Evolutionary conservation across 2,113 vertebrate genomes (phyloP), one percentile per base, ranked within the genome.

Genomic region (Hippocampus guttulatus): DNA sequence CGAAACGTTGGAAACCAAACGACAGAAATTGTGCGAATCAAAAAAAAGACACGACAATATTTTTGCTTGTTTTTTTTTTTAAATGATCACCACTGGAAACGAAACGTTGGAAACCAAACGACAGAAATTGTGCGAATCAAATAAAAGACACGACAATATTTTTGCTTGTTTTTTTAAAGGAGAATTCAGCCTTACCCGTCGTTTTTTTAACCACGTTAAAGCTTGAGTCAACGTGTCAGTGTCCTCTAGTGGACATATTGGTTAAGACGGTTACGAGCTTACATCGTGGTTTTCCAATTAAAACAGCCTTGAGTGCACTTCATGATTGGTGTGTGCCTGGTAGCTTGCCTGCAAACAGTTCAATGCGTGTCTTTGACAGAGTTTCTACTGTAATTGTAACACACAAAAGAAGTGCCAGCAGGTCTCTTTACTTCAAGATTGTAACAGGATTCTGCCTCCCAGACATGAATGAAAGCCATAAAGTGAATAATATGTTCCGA

Each of bases 231-330:
- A 65, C 23, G 43, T 64, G 11, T 3, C 15, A 47, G 64, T 27
- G 64, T 27, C 64, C 64, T 65, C 64, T 65, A 65, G 64, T 65
- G 64, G 64, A 65, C 64, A 47, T 4, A 64, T n/a, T 45, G 40
- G 5, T 18, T 61, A 61, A 33, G 6, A 30, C 12, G 16, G 25
- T 27, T 60, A 60, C 8, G 4, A 20, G 2, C n/a, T 12, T 8
- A 5, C 63, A n/a, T 64, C 43, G 15, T 16, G 57, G 12, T 27
- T 9, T 60, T 33, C 58, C 33, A 33, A 18, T 49, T 20, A 49
- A 49, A 49, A 16, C 14, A 5, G 47, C 47, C 3, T 14, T 49
- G 12, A 49, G 4, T 5, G 15, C 14, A 5, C 16, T 49, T 49
- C 16, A 51, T 51, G 16, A 18, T 20, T 51, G 7, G 21, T n/a